A percentile compares a stretch with the other conserved stretches of the same genome.
These are phyloP conservation scores for Rallus limicola DNA, from an alignment of 2,113 vertebrate genomes.

Conservation along the genomic window DNA sequence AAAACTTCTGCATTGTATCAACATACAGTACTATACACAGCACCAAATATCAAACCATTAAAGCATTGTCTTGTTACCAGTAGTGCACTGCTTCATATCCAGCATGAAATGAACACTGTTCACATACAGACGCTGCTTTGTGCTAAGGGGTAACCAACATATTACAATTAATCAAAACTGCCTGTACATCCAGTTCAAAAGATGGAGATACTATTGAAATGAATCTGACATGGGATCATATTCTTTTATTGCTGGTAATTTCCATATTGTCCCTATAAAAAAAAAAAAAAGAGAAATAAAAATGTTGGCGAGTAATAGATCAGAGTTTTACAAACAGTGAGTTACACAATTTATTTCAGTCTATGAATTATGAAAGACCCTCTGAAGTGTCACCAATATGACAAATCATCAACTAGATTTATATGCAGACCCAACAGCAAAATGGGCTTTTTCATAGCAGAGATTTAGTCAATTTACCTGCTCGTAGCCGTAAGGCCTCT, in stretches of 20 bases:
- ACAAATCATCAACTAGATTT: neutral
- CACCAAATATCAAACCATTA: constrained; percentile 72
- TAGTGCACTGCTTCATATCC: constrained; percentile 64
- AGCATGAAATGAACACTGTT: constrained; percentile 72
- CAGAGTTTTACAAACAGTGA: neutral
- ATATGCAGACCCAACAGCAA: neutral
- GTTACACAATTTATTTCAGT: neutral
- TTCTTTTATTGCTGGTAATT: constrained; percentile 91
- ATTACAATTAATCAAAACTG: constrained; percentile 66
- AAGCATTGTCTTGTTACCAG: constrained; percentile 65
- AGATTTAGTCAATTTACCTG: constrained; percentile 79
- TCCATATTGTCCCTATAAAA: constrained; percentile 90
- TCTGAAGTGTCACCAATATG: neutral
- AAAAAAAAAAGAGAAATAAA: neutral
- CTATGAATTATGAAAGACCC: neutral
- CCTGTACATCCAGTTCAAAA: constrained; percentile 52
- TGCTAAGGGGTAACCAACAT: constrained; percentile 64
- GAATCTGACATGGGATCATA: neutral
- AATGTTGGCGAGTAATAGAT: neutral
- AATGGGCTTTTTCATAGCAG: neutral
- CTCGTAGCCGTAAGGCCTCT: constrained; percentile 91
- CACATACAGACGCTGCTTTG: constrained; percentile 73
- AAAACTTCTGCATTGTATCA: constrained; percentile 43
- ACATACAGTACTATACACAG: constrained; percentile 78
- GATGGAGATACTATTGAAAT: constrained; percentile 34